These are phyloP conservation scores for Montipora capitata DNA, from an alignment of 92 coral and sea anemone genomes.

Conservation along the genomic window DNA sequence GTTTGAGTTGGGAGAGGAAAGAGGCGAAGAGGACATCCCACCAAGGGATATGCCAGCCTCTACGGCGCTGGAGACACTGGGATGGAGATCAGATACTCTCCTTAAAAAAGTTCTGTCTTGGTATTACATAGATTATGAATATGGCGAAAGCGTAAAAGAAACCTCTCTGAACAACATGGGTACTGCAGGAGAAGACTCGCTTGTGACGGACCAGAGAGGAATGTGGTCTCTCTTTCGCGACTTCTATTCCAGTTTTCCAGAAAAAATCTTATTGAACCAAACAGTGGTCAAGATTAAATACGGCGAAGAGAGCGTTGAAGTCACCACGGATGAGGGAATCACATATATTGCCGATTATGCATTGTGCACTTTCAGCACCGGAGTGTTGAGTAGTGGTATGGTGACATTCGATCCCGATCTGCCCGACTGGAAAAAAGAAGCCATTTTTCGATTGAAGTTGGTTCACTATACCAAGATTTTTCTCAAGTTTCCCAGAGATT, in stretches of 20 bases:
- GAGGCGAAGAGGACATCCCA: neutral
- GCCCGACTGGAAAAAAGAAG: conserved; percentile 48
- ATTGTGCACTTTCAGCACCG: conserved; percentile 31
- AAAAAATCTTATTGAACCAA: conserved; percentile 34
- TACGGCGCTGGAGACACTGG: conserved; percentile 10
- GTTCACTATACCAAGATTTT: conserved; percentile 31
- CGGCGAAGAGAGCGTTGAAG: neutral
- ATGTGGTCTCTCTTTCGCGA: conserved; percentile 37
- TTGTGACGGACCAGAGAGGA: conserved; percentile 39
- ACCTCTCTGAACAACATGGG: conserved; percentile 32
- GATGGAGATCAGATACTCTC: conserved; percentile 13
- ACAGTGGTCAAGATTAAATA: conserved; percentile 15
- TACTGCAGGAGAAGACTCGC: neutral
- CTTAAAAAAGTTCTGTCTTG: conserved; percentile 14
- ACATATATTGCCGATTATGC: conserved; percentile 33
- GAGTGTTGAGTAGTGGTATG: conserved; percentile 16
- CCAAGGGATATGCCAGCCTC: conserved; percentile 31
- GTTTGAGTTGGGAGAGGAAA: conserved; percentile 15
- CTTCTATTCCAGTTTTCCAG: conserved; percentile 8
- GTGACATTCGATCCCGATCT: conserved; percentile 29
- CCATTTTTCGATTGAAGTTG: conserved; percentile 20
- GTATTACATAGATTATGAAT: conserved; percentile 23
- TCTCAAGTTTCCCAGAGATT: conserved; percentile 22
- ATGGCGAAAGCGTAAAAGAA: neutral
- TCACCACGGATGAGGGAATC: conserved; percentile 15